Percentiles rank a stretch among this genome's conserved stretches.
These are phyloP conservation scores for Meiosimyza decipiens DNA, from an alignment of 2,888 invertebrate species.

Conservation along the genomic window DNA sequence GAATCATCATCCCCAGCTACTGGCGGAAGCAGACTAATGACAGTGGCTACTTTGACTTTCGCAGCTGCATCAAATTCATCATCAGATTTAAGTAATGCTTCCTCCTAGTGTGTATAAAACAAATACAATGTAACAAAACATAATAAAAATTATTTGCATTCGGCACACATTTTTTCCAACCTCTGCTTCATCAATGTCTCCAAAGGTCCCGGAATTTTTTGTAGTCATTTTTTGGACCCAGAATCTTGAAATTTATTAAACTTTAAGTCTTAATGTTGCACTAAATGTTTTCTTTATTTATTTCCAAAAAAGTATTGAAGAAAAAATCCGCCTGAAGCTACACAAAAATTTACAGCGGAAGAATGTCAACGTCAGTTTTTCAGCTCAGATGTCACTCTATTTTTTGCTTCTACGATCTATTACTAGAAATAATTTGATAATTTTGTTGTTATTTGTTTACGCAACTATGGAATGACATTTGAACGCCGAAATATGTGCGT, in stretches of 20 bases:
- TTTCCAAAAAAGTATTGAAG: too few relatives aligned
- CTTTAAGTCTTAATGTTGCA: too few relatives aligned
- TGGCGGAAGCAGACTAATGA: constrained; percentile 16
- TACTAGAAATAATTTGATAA: too few relatives aligned
- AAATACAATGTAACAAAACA: background rate
- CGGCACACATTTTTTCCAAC: constrained; percentile 41
- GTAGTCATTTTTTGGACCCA: constrained; percentile 19
- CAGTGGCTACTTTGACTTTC: constrained; percentile 36
- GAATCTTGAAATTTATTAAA: background rate
- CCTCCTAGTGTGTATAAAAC: constrained; percentile 48
- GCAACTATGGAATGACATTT: too few relatives aligned
- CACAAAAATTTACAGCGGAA: too few relatives aligned
- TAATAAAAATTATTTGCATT: background rate
- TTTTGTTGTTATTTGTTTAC: too few relatives aligned
- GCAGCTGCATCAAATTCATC: constrained; percentile 47
- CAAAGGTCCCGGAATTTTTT: constrained; percentile 44
- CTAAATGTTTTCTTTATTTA: too few relatives aligned
- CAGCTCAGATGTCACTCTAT: too few relatives aligned
- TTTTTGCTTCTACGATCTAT: too few relatives aligned
- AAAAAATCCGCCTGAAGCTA: too few relatives aligned
- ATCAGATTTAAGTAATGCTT: constrained; percentile 57
- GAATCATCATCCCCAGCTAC: constrained; percentile 47
- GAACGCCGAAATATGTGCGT: too few relatives aligned
- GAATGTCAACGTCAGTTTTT: too few relatives aligned
- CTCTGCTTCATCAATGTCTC: constrained; percentile 54